Evolutionary conservation across 1,140 invertebrate species (phyloP).

Genomic region (Leptinotarsa defecta): DNA sequence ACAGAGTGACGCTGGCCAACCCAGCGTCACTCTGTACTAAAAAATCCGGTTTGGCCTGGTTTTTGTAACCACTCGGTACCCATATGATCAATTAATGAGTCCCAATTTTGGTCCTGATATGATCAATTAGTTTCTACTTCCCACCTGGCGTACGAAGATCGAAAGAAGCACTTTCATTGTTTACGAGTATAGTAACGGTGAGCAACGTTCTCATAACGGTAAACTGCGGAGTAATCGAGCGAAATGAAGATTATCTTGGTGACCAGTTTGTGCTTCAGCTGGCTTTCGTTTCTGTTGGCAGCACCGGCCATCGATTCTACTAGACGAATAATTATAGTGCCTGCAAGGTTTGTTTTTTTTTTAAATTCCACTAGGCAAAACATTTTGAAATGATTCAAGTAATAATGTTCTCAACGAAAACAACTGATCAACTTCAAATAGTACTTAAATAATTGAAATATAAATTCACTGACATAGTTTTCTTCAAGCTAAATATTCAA

Average conservation of each 20-base stretch:
- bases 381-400: no score
- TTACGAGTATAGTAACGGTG: neutral
- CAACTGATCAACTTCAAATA: no score
- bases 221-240: neutral
- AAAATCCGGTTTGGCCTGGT: no score
- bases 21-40: no score
- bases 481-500: no score
- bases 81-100: neutral
- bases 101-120: neutral
- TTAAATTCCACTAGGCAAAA: no score
- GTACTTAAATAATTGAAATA: no score
- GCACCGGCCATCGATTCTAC: neutral
- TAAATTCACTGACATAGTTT: no score
- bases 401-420: no score
- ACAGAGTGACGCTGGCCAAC: no score
- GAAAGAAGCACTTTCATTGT: slow-evolving; percentile 3
- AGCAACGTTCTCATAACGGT: neutral
- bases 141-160: neutral
- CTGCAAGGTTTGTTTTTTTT: neutral
- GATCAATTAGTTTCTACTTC: slow-evolving; percentile 3
- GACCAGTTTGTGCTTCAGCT: slow-evolving; percentile 5
- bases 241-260: neutral
- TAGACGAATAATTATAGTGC: neutral
- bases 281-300: neutral
- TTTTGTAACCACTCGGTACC: neutral